A percentile compares a stretch with the other conserved stretches of the same genome.
Evolutionary conservation across 2,888 invertebrate genomes (phyloP).

Genomic region (Clistopyga incitator): DNA sequence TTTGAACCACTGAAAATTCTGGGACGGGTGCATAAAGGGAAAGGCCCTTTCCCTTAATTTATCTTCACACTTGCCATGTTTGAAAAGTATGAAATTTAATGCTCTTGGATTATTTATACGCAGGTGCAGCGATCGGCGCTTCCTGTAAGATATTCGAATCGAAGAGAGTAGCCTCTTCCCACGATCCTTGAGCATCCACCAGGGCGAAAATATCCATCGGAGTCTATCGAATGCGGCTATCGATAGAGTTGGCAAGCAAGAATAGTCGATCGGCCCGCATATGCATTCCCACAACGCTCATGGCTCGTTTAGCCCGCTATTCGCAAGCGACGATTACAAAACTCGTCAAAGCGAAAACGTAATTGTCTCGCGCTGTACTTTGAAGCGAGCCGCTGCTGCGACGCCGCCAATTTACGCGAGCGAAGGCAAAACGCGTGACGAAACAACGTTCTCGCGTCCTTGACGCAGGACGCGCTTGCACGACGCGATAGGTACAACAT

Average conservation of each 20-base stretch:
- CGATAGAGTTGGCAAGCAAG: conserved; percentile 44
- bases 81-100: neutral
- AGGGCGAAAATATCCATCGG: neutral
- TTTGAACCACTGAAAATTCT: neutral
- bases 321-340: conserved; percentile 57
- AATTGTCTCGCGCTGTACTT: conserved; percentile 58
- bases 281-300: neutral
- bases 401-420: conserved; percentile 56
- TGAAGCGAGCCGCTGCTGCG: conserved; percentile 47
- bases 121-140: neutral
- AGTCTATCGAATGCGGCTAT: conserved; percentile 39
- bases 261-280: conserved; percentile 2
- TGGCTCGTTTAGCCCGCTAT: conserved; percentile 7
- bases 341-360: conserved; percentile 60
- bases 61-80: neutral
- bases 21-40: neutral
- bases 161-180: neutral
- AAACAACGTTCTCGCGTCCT: conserved; percentile 60
- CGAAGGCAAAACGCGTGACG: conserved; percentile 63
- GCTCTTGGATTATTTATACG: conserved; percentile 2
- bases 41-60: neutral
- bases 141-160: neutral
- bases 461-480: conserved; percentile 44
- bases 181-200: conserved; percentile 12
- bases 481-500: conserved; percentile 8